A percentile compares a stretch with the other conserved stretches of the same genome.
phyloP scores from a whole-genome alignment of 2,113 vertebrate species.

The Upupa epops region DNA sequence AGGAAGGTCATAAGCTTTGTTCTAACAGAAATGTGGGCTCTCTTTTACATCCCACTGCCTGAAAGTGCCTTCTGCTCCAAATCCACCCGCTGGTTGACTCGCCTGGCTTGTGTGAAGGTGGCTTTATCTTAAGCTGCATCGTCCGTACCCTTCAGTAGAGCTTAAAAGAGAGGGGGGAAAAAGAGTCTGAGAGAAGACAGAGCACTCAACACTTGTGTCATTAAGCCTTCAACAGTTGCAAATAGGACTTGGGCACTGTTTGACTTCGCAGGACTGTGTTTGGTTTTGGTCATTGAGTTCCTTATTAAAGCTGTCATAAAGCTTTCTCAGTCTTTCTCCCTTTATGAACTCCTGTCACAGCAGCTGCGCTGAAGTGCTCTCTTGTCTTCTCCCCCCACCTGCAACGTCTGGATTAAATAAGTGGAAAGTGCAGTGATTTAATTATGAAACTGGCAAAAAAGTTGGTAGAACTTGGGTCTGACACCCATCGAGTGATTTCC shows the following conservation, averaged over 20 bases:
- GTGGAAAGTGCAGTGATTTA: not conserved
- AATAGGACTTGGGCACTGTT: not conserved
- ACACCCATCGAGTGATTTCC: not conserved
- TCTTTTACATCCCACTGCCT: not conserved
- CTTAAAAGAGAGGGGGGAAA: not conserved
- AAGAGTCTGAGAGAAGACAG: not conserved
- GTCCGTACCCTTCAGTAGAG: not conserved
- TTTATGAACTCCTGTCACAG: not conserved
- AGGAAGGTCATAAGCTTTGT: not conserved
- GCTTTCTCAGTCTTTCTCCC: not conserved
- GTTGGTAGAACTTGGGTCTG: not conserved
- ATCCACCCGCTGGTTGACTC: not conserved
- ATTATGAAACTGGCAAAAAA: not conserved
- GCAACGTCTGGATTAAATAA: not conserved
- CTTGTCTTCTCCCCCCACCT: not conserved
- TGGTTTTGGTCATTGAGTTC: not conserved
- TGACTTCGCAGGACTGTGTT: not conserved
- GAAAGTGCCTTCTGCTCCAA: not conserved
- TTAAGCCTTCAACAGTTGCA: not conserved
- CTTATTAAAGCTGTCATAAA: not conserved
- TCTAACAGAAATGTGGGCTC: not conserved
- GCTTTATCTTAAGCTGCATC: not conserved
- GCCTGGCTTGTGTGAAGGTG: not conserved
- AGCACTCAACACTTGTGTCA: not conserved
- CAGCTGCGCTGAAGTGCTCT: not conserved